These are phyloP conservation scores for Macrotus californicus DNA, from an alignment of 2,113 vertebrate species.

Conservation along the genomic window DNA sequence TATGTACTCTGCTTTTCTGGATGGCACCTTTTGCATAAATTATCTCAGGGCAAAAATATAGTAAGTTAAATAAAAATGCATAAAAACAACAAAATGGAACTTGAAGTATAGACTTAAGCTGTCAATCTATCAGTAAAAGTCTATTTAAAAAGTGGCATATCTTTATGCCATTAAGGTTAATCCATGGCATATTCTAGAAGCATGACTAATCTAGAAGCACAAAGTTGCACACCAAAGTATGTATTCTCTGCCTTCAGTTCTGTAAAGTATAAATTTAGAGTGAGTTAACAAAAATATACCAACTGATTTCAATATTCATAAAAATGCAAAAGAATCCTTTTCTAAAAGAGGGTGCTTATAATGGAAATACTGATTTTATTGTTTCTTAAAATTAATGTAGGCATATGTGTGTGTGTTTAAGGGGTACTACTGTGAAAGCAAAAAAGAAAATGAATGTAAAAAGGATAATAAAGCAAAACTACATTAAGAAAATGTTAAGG, in stretches of 20 bases:
- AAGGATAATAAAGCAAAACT: not conserved
- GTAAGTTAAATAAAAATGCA: not conserved
- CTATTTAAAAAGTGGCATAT: not conserved
- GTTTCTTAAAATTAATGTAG: not conserved
- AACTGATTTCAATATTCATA: not conserved
- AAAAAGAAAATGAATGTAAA: not conserved
- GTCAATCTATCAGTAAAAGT: not conserved
- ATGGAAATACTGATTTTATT: not conserved
- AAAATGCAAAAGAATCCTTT: not conserved
- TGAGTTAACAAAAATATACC: not conserved
- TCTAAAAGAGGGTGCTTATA: not conserved
- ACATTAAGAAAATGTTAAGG: not conserved
- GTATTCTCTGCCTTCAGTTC: not conserved
- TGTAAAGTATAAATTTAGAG: constrained; percentile 22
- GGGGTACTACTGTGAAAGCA: not conserved
- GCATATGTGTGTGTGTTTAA: not conserved
- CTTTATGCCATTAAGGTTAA: not conserved
- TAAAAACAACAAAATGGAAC: constrained; percentile 13
- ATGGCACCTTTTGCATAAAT: not conserved
- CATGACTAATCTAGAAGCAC: constrained; percentile 2
- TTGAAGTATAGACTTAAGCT: not conserved
- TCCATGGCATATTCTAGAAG: not conserved
- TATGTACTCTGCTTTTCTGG: not conserved
- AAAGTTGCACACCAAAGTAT: not conserved
- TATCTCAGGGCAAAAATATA: constrained; percentile 13